Percentiles rank a stretch among this genome's conserved stretches.
These are phyloP conservation scores for Anaspis maculata DNA, from an alignment of 2,888 invertebrate genomes.

Conservation along the genomic window DNA sequence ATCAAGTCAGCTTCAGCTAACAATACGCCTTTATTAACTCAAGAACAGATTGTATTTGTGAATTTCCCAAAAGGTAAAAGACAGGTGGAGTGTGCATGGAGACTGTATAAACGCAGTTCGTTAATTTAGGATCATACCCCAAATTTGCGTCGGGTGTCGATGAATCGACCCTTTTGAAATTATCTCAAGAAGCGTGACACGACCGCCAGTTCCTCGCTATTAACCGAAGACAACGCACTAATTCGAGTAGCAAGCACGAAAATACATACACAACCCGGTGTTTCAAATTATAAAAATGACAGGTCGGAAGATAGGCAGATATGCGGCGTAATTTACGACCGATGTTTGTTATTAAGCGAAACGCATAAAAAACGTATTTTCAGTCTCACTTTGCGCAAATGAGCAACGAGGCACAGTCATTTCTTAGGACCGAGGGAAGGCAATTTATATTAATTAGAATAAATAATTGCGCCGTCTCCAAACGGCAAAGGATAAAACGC, in stretches of 20 bases:
- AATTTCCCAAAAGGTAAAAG: slow-evolving; percentile 14
- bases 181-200: slow-evolving; percentile 5
- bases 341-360: slow-evolving; percentile 7
- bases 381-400: no score
- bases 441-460: slow-evolving; percentile 21
- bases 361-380: no score
- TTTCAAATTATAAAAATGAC: slow-evolving; percentile 12
- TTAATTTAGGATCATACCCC: no score
- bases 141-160: no score
- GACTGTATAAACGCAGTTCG: background rate
- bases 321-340: slow-evolving; percentile 8
- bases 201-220: slow-evolving; percentile 9
- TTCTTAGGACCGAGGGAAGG: no score
- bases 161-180: no score
- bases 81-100: slow-evolving; percentile 16
- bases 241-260: no score
- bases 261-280: slow-evolving; percentile 10
- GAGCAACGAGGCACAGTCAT: no score
- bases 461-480: slow-evolving; percentile 17
- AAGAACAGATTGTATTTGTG: slow-evolving; percentile 17
- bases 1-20: slow-evolving; percentile 19
- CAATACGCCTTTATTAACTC: slow-evolving; percentile 16
- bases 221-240: slow-evolving; percentile 10
- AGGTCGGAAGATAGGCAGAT: slow-evolving; percentile 8
- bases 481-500: slow-evolving; percentile 11